Base-by-base conservation (phyloP, 1,140 invertebrate species). In the Drosophila gunungcola region DNA sequence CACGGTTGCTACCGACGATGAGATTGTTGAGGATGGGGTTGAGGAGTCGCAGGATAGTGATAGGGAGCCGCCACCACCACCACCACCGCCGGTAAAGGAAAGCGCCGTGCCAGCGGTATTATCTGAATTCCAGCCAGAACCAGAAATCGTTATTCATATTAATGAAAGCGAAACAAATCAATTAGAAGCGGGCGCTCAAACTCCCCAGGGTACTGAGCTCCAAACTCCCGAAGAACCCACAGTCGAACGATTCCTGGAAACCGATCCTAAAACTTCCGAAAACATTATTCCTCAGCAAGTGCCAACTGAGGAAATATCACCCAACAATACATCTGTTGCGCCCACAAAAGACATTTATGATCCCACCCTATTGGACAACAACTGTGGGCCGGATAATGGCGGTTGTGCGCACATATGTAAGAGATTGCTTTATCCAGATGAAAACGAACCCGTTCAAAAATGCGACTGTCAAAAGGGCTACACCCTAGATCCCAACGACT, bases 361-460 rank as follows among this genome's bases (percentile, higher is more conserved):
- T 0, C 91, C 91, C 11, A 83, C 76, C 0, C 38, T 91, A 0
- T 42, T 92, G 34, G 90, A 90, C 9, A 58, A 78, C 11, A 56
- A 78, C 32, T 92, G 92, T 52, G 90, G 83, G 0, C 41, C 74
- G 7, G 84, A 92, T 45, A 78, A 68, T 25, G 91, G 90, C 4
- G 91, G 91, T 4, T 93, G 92, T 64, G 91, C 80, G 6, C 92
- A 93, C 3, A 82, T 91, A 16, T 93, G 92, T 51, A 64, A 79
- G 51, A 70, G 91, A 21, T 60, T 92, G 4, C 56, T 91, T 1
- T 89, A 80, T 42, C 82, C 88, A 1, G 79, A 85, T 48, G 91
- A 92, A 29, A 89, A 88, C 48, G 84, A 88, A 12, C 84, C 90
- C 11, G 65, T 89, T 1, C 54, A 90, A 2, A 70, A 80, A 29